Base-by-base conservation (phyloP, 2,113 vertebrate species). In the Leptobrachium ailaonicum region DNA sequence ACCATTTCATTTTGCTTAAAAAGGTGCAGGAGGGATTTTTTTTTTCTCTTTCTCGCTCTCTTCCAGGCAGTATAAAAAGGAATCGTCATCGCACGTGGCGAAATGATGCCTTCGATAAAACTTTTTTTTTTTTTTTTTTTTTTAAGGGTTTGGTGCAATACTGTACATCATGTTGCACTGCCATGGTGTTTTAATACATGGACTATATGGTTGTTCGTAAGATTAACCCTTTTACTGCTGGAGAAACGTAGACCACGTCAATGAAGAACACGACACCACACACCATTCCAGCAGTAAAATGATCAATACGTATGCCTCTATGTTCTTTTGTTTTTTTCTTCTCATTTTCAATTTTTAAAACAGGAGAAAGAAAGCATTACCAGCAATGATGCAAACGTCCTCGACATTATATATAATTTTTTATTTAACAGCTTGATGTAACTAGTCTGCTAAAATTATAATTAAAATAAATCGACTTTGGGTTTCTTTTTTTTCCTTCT, bases 91-190 rank as follows among this genome's bases (percentile, higher is more conserved):
- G 41, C 6, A 80, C 20, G 20, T 32, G 20, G 47, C 41, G 12
- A 73, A 40, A 73, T 73, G 58, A 73, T 80, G 71, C 71, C 63
- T 68, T 42, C 70, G 90, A 87, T 84, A 88, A 79, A 87, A 92
- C 89, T 92, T 4, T 50, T 32, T 32, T 32, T 32, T 32, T 32
- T 32, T 32, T 32, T 32, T 32, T 32, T 2, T 54, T 11, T 54
- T 90, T 88, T 87, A 91, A 90, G 88, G 90, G 90, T 93, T 94
- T 91, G 90, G 89, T 90, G 91, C 91, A 90, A 90, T 90, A 90
- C 89, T 90, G 85, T 89, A 89, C 88, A 88, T 75, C 1, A 83
- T 85, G 87, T 82, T 89, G 87, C 88, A 89, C 45, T 75, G 63
- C 13, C 50, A 80, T 62, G 89, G 86, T 84, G 86, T 87, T 88